phyloP scores from a whole-genome alignment of 92 coral and sea anemone species.

The Parazoanthus atlanticus region DNA sequence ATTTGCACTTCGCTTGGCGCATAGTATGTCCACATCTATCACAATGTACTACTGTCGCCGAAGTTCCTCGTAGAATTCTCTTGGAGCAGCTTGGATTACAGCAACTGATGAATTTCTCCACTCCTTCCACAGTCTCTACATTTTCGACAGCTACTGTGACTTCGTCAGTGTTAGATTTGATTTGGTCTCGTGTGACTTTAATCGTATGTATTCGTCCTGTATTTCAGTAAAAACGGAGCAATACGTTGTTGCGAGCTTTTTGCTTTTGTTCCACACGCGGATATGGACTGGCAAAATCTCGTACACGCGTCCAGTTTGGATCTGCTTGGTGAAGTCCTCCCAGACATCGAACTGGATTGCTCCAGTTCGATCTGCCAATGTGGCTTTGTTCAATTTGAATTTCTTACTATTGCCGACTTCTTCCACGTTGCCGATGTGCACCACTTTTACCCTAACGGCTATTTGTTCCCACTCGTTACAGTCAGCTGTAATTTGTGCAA shows the following conservation, averaged over 20 bases:
- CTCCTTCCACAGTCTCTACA: slow-evolving; percentile 14
- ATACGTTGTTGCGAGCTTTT: slow-evolving; percentile 23
- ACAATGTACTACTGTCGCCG: slow-evolving; percentile 23
- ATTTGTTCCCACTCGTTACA: slow-evolving; percentile 28
- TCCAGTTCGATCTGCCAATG: slow-evolving; percentile 17
- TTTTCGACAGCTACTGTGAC: slow-evolving; percentile 26
- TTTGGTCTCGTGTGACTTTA: not conserved
- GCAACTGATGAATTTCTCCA: slow-evolving; percentile 36
- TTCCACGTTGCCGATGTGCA: slow-evolving; percentile 19
- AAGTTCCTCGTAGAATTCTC: slow-evolving; percentile 32
- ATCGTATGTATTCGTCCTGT: not conserved
- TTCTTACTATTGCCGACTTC: not conserved
- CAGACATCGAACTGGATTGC: slow-evolving; percentile 19
- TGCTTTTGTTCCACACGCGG: slow-evolving; percentile 25
- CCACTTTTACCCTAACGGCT: slow-evolving; percentile 6
- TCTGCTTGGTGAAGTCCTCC: slow-evolving; percentile 9
- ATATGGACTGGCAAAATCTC: slow-evolving; percentile 31
- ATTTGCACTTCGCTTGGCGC: no score
- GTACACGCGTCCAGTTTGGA: slow-evolving; percentile 44
- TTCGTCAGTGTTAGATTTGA: slow-evolving; percentile 5
- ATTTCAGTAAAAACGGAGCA: not conserved
- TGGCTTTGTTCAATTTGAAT: slow-evolving; percentile 5
- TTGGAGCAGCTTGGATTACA: slow-evolving; percentile 14
- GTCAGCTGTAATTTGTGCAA: not conserved
- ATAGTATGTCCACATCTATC: slow-evolving; percentile 39